phyloP scores from a whole-genome alignment of 2,113 vertebrate genomes.

The Rhegmatorhina hoffmannsi region DNA sequence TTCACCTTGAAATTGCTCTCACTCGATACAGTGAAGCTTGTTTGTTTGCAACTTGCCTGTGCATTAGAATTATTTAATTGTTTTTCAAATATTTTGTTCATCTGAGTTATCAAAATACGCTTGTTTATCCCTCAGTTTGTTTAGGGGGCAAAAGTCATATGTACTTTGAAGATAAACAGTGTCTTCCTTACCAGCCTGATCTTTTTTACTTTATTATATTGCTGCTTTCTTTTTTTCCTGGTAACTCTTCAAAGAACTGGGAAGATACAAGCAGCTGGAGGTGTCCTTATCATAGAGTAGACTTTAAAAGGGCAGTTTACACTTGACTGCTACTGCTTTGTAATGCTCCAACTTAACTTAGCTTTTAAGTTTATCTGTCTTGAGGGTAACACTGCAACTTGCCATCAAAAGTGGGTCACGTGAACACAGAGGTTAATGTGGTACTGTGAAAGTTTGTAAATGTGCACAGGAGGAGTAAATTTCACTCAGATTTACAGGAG shows the following conservation, averaged over 20 bases:
- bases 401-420: background rate
- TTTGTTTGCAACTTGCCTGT: background rate
- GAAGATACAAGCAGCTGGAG: background rate
- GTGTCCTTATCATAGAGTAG: background rate
- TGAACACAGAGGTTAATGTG: background rate
- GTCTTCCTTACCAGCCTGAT: background rate
- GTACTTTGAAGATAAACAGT: background rate
- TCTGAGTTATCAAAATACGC: background rate
- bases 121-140: background rate
- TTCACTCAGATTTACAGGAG: background rate
- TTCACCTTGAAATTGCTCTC: background rate
- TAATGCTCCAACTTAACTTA: background rate
- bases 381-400: background rate
- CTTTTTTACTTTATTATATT: background rate
- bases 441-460: background rate
- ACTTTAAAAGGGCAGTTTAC: background rate
- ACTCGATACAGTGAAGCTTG: background rate
- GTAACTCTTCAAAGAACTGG: background rate
- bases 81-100: background rate
- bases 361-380: background rate
- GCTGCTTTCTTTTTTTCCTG: background rate
- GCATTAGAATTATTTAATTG: background rate
- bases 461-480: background rate
- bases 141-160: background rate
- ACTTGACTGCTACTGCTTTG: background rate